A percentile compares a stretch with the other conserved stretches of the same genome.
phyloP scores from a whole-genome alignment of 2,888 invertebrate species.

The Lagria hirta region DNA sequence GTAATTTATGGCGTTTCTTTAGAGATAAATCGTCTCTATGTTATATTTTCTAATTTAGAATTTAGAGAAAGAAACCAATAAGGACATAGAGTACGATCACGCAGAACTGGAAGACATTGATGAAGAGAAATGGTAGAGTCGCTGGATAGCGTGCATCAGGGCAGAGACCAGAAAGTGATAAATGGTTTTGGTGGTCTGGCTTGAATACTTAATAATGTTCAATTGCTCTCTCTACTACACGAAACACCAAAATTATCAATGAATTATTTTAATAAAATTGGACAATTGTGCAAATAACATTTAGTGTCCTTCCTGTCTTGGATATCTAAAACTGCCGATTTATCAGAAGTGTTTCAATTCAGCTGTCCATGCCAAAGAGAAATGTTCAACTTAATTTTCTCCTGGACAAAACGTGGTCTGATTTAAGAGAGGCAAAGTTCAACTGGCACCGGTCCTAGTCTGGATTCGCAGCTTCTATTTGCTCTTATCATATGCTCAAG shows the following conservation, averaged over 20 bases:
- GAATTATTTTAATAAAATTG: constrained; percentile 16
- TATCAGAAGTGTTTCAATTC: constrained; percentile 47
- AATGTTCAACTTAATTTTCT: constrained; percentile 51
- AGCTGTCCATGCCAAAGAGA: constrained; percentile 46
- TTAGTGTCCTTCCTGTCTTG: no score
- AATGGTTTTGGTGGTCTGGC: constrained; percentile 46
- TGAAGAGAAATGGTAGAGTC: constrained; percentile 52
- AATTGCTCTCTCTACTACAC: constrained; percentile 48
- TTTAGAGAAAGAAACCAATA: constrained; percentile 48
- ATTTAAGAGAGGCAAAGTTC: constrained; percentile 49
- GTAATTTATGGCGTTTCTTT: no score
- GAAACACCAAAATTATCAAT: no score
- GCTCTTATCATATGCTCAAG: constrained; percentile 26
- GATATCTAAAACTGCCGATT: constrained; percentile 27
- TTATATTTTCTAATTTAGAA: constrained; percentile 37
- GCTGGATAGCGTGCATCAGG: constrained; percentile 41
- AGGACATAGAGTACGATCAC: constrained; percentile 49
- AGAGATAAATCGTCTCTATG: constrained; percentile 13
- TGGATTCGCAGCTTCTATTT: constrained; percentile 37
- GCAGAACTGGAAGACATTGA: constrained; percentile 47
- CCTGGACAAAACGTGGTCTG: constrained; percentile 46
- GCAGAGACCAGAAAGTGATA: constrained; percentile 47
- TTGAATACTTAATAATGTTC: constrained; percentile 52
- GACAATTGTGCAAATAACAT: no score
- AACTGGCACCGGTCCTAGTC: constrained; percentile 50